These are phyloP conservation scores for Euzetes globulus DNA, from an alignment of 2,888 invertebrate species.

Conservation along the genomic window DNA sequence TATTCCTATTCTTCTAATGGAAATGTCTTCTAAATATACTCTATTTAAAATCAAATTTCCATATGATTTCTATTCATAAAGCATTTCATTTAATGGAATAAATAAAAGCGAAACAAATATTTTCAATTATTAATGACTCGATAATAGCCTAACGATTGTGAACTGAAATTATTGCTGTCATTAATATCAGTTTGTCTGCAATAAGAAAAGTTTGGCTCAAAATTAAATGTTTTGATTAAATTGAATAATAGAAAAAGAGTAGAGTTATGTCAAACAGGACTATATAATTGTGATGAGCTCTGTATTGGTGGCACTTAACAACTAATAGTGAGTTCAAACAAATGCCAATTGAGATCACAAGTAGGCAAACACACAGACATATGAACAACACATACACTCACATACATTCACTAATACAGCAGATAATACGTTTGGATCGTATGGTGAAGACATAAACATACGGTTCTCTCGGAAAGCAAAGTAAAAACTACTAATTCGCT, in stretches of 20 bases:
- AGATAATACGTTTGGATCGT: constrained; percentile 15
- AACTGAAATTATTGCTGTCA: neutral
- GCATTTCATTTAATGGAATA: too few relatives aligned
- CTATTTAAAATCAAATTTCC: neutral
- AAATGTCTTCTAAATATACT: too few relatives aligned
- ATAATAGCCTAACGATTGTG: constrained; percentile 7
- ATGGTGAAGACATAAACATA: constrained; percentile 26
- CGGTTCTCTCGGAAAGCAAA: constrained; percentile 3
- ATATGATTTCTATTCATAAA: constrained; percentile 7
- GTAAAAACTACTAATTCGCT: constrained; percentile 29
- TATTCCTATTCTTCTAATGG: constrained; percentile 13
- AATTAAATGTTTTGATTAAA: neutral
- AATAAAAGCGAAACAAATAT: neutral
- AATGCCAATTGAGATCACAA: constrained; percentile 30
- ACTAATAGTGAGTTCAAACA: constrained; percentile 29
- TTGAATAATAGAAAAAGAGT: neutral
- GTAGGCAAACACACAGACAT: constrained; percentile 19
- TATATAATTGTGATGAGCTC: constrained; percentile 15
- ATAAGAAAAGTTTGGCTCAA: neutral
- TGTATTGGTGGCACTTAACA: constrained; percentile 29
- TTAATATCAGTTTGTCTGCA: neutral
- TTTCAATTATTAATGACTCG: neutral
- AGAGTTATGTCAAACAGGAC: neutral
- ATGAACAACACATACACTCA: constrained; percentile 12
- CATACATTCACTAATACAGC: constrained; percentile 18